These are phyloP conservation scores for Pseudomyrmex dendroicus DNA, from an alignment of 1,140 invertebrate species.

Conservation along the genomic window DNA sequence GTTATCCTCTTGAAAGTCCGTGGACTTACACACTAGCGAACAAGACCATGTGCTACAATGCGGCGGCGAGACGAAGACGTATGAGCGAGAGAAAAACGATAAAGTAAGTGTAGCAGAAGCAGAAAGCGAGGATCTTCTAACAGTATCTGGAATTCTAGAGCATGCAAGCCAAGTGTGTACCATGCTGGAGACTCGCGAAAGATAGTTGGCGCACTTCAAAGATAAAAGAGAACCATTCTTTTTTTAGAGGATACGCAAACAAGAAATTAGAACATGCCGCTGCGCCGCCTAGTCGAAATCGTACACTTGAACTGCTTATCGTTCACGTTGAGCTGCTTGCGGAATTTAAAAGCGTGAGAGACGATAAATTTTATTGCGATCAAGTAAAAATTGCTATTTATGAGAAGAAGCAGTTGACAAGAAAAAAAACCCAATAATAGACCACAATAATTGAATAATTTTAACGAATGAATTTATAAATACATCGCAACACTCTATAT, in stretches of 20 bases:
- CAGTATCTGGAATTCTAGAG: slow-evolving; percentile 73
- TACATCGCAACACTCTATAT: slow-evolving; percentile 11
- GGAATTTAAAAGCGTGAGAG: background rate
- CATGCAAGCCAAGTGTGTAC: slow-evolving; percentile 69
- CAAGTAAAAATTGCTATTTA: slow-evolving; percentile 2
- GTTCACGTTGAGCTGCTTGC: background rate
- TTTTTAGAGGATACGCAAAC: slow-evolving; percentile 73
- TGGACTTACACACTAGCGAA: slow-evolving; percentile 67
- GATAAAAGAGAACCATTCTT: slow-evolving; percentile 71
- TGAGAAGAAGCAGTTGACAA: background rate
- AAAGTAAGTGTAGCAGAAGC: slow-evolving; percentile 12
- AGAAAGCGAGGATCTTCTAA: slow-evolving; percentile 56
- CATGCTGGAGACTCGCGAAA: slow-evolving; percentile 71
- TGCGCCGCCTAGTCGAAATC: slow-evolving; percentile 57
- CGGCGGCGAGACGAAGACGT: slow-evolving; percentile 46
- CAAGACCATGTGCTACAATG: slow-evolving; percentile 55
- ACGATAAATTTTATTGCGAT: background rate
- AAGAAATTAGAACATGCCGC: slow-evolving; percentile 70
- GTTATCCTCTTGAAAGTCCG: slow-evolving; percentile 66
- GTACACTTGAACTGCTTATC: background rate
- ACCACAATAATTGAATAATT: background rate
- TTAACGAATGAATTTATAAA: background rate
- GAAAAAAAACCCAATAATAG: background rate
- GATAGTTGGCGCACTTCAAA: slow-evolving; percentile 72
- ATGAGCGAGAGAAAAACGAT: slow-evolving; percentile 48